Evolutionary conservation across 92 coral and sea anemone species (phyloP).

Genomic region (Phymanthus crucifer): DNA sequence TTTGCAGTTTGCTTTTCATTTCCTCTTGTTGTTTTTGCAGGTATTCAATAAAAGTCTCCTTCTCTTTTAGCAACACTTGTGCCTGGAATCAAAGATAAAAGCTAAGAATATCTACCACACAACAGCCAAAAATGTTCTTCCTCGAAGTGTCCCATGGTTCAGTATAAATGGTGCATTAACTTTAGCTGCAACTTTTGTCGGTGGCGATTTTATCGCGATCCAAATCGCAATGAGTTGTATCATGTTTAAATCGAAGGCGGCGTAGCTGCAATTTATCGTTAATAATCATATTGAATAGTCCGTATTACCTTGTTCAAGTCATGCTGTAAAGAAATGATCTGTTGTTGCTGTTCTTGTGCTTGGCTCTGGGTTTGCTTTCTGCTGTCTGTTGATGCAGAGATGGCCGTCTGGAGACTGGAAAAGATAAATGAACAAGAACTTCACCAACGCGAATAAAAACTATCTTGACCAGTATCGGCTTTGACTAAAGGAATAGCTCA

Average conservation of each 20-base stretch:
- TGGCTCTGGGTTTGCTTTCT: slow-evolving; percentile 87
- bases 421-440: neutral
- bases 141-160: no score
- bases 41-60: slow-evolving; percentile 86
- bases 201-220: neutral
- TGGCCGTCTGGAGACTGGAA: slow-evolving; percentile 88
- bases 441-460: neutral
- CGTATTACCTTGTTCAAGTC: slow-evolving; percentile 80
- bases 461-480: no score
- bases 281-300: neutral
- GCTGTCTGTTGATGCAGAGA: slow-evolving; percentile 90
- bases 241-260: no score
- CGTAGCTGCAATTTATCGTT: no score
- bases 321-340: slow-evolving; percentile 74
- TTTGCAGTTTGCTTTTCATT: slow-evolving; percentile 63
- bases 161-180: no score
- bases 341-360: slow-evolving; percentile 85
- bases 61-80: slow-evolving; percentile 83
- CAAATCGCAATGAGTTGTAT: no score
- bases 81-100: slow-evolving; percentile 41
- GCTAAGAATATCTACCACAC: no score
- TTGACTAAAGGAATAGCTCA: no score
- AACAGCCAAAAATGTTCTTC: neutral
- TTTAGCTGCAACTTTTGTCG: no score
- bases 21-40: slow-evolving; percentile 93